Evolutionary conservation across 2,797 vertebrate species (phyloP).

Genomic region (Rhyacichthys aspro): DNA sequence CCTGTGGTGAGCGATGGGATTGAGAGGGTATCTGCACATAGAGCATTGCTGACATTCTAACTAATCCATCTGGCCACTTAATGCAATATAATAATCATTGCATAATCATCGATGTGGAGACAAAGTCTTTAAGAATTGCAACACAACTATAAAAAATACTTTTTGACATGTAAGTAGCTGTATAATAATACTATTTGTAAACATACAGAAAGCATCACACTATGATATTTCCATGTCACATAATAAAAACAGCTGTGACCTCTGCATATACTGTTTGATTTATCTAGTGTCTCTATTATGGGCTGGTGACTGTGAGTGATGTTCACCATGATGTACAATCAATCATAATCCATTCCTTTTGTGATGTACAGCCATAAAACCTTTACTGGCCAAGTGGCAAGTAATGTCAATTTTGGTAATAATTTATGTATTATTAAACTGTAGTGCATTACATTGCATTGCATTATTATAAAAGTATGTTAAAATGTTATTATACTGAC

Average conservation of each 20-base stretch:
- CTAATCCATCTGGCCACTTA: slow-evolving; percentile 23
- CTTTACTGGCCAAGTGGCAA: too few relatives aligned
- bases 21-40: slow-evolving; percentile 20
- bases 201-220: not conserved
- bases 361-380: too few relatives aligned
- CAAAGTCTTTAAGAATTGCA: slow-evolving; percentile 1
- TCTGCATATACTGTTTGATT: slow-evolving; percentile 27
- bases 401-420: too few relatives aligned
- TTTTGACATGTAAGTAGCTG: too few relatives aligned
- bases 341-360: too few relatives aligned
- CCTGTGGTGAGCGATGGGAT: slow-evolving; percentile 40
- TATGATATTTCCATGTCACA: slow-evolving; percentile 21
- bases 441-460: not conserved
- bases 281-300: slow-evolving; percentile 35
- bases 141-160: too few relatives aligned
- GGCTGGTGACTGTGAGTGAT: too few relatives aligned
- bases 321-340: too few relatives aligned
- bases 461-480: not conserved
- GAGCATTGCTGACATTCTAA: slow-evolving; percentile 14
- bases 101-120: slow-evolving; percentile 22
- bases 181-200: not conserved
- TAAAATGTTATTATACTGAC: not conserved
- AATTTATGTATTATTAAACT: too few relatives aligned
- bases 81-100: slow-evolving; percentile 18
- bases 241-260: slow-evolving; percentile 41